These are phyloP conservation scores for Pecten maximus DNA, from an alignment of 2,888 invertebrate genomes.

Conservation along the genomic window DNA sequence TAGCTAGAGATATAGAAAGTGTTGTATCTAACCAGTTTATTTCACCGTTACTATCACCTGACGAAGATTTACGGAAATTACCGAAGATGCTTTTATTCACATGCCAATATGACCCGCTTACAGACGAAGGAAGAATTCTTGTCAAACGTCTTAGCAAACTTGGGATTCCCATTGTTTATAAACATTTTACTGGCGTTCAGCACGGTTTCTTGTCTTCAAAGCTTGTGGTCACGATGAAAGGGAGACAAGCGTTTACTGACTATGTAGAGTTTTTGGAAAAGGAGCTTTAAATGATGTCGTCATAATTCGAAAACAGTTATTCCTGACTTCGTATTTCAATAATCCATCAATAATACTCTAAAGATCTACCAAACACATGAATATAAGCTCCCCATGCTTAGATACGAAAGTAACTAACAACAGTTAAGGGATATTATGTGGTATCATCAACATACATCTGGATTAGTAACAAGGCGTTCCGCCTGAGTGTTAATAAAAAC, in stretches of 20 bases:
- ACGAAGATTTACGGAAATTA: constrained; percentile 56
- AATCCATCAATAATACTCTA: no score
- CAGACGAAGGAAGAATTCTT: constrained; percentile 63
- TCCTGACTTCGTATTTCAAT: no score
- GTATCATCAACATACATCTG: no score
- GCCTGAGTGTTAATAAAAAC: no score
- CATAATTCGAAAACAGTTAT: no score
- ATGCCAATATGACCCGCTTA: constrained; percentile 61
- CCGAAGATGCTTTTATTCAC: constrained; percentile 61
- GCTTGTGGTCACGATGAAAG: neutral
- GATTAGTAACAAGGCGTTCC: no score
- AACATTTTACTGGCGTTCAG: constrained; percentile 55
- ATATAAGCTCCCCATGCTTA: no score
- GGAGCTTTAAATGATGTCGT: neutral
- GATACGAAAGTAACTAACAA: no score
- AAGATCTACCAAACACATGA: no score
- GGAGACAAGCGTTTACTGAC: neutral
- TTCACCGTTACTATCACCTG: constrained; percentile 60
- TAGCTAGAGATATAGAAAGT: constrained; percentile 48
- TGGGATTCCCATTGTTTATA: constrained; percentile 56
- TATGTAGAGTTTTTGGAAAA: neutral
- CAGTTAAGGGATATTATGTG: no score
- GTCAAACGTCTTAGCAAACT: constrained; percentile 55
- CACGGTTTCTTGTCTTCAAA: constrained; percentile 55
- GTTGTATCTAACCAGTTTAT: constrained; percentile 56